phyloP scores from a whole-genome alignment of 2,797 vertebrate species.

The Nyctibius grandis region DNA sequence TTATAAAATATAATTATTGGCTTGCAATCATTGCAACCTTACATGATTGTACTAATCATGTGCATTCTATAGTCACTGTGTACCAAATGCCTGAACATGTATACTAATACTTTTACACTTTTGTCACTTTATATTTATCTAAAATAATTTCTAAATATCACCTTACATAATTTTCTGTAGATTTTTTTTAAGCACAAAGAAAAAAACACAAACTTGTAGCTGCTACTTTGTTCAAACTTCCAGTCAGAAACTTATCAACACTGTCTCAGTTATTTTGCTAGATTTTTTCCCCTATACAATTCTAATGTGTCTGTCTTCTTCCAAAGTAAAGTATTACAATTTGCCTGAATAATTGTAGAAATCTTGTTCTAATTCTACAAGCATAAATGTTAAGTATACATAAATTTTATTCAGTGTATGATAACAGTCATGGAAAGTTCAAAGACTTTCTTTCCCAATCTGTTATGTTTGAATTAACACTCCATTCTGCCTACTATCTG shows the following conservation, averaged over 20 bases:
- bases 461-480: background rate
- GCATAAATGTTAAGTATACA: background rate
- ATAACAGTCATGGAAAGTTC: background rate
- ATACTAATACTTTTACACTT: conserved; percentile 33
- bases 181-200: conserved; percentile 57
- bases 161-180: conserved; percentile 42
- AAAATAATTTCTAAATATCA: conserved; percentile 54
- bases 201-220: conserved; percentile 66
- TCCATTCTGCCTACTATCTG: background rate
- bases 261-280: conserved; percentile 37
- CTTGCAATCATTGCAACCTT: background rate
- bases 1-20: background rate
- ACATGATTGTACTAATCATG: background rate
- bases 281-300: background rate
- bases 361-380: background rate
- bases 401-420: background rate
- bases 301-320: background rate
- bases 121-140: background rate
- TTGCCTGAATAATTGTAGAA: background rate
- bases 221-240: conserved; percentile 67
- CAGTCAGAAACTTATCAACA: conserved; percentile 53
- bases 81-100: background rate
- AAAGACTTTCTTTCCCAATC: background rate
- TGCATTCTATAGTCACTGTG: background rate
- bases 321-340: background rate